These are phyloP conservation scores for Porites rus DNA, from an alignment of 92 coral and sea anemone species.

Conservation along the genomic window DNA sequence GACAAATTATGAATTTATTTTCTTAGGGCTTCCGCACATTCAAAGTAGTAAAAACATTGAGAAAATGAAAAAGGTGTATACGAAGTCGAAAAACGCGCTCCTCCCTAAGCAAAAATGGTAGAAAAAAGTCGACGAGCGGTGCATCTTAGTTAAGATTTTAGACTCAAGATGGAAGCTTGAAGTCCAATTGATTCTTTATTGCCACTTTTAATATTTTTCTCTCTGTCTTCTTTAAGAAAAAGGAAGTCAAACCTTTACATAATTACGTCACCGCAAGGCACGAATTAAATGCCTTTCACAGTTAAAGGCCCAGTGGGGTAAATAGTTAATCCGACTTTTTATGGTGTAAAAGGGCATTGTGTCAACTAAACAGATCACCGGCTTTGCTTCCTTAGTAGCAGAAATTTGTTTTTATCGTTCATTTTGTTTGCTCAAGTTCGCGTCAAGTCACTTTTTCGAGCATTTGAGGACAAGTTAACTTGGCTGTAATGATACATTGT, in stretches of 20 bases:
- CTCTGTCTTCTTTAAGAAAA: background rate
- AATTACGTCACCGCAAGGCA: slow-evolving; percentile 21
- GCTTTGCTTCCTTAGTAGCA: background rate
- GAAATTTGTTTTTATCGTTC: background rate
- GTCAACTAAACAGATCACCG: slow-evolving; percentile 14
- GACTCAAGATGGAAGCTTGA: slow-evolving; percentile 8
- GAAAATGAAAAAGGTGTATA: background rate
- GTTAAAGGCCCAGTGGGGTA: slow-evolving; percentile 27
- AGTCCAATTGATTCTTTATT: background rate
- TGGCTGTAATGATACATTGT: slow-evolving; percentile 24
- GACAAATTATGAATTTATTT: background rate
- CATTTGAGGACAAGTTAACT: slow-evolving; percentile 11
- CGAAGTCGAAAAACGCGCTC: too few relatives aligned
- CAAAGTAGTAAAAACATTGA: background rate
- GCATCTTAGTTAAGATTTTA: too few relatives aligned
- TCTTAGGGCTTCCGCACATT: background rate
- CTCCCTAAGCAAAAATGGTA: too few relatives aligned
- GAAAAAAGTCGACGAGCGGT: too few relatives aligned
- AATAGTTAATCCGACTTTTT: background rate
- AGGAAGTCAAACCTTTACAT: background rate
- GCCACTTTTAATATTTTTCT: background rate
- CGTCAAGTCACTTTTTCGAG: slow-evolving; percentile 3
- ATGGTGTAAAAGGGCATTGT: background rate
- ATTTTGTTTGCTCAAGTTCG: background rate
- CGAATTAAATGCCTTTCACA: slow-evolving; percentile 13